Evolutionary conservation across 2,797 vertebrate genomes (phyloP).

Genomic region (Ispidina picta): DNA sequence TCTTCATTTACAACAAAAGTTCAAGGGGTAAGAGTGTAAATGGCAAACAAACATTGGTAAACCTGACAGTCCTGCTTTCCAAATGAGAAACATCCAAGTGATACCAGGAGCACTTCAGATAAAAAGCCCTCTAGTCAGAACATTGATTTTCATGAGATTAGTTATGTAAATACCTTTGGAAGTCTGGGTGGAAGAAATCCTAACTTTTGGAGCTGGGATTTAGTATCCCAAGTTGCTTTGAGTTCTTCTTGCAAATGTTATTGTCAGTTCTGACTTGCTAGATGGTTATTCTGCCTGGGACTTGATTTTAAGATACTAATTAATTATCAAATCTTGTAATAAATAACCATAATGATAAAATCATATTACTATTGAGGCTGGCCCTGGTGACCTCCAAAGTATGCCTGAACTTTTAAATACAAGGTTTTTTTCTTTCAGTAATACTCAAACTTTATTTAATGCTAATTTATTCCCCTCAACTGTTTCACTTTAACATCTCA

Average conservation of each 20-base stretch:
- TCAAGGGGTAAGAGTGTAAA: not conserved
- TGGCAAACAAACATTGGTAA: not conserved
- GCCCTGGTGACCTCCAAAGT: not conserved
- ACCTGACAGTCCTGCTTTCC: not conserved
- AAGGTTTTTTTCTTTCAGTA: not conserved
- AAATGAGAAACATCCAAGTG: not conserved
- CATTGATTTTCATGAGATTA: not conserved
- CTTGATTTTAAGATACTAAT: not conserved
- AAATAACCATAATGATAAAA: not conserved
- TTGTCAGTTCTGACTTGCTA: not conserved
- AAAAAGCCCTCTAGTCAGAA: not conserved
- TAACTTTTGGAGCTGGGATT: not conserved
- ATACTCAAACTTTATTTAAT: not conserved
- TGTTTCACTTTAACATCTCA: constrained; percentile 9
- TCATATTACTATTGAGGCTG: not conserved
- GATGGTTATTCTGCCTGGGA: not conserved
- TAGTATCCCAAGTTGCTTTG: not conserved
- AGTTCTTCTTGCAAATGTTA: not conserved
- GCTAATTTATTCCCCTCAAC: not conserved
- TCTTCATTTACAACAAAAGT: not conserved
- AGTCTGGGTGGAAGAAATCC: not conserved
- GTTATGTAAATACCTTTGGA: not conserved
- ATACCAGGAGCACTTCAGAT: not conserved
- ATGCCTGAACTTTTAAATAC: not conserved
- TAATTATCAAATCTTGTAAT: not conserved